Evolutionary conservation across 1,140 invertebrate species (phyloP), one percentile per base, ranked within the genome.

Genomic region (Magallana angulata): DNA sequence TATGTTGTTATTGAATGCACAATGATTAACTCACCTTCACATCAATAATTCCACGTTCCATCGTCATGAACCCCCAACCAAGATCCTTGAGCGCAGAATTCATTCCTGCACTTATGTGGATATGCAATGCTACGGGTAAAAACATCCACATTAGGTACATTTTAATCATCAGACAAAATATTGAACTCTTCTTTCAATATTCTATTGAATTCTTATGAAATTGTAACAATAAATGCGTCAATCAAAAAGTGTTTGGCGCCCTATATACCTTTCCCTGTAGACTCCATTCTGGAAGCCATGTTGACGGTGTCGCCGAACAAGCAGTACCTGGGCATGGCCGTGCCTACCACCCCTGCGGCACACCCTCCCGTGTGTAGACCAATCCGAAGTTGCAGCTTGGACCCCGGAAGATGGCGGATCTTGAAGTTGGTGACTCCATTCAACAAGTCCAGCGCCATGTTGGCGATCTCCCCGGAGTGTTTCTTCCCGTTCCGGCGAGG

Each of bases 381-480:
- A 93, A 99, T 98, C 90, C 98, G 95, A 0, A 99, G 96, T 94
- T 97, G 97, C 36, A 98, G 95, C 88, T 97, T 96, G 87, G 97
- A 97, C 18, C 97, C 96, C 0, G 98, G 97, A 89, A 98, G 95
- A 94, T 98, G 98, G 81, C 97, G 96, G 62, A 97, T 96, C 57
- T 91, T 96, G 94, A 98, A 98, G 89, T 96, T 96, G 59, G 97
- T 97, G 92, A 97, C 97, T 91, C 97, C 96, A 94, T 98, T 97
- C 7, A 98, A 95, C 85, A 98, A 94, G 95, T 98, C 97, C 84
- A 98, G 95, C 1, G 98, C 98, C 97, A 98, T 98, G 56, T 97
- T 98, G 4, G 97, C 98, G 80, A 99, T 96, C 94, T 98, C 97
- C 96, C 94, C 86, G 93, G 95, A 92, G 87, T 97, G 97, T 91